Percentiles rank a stretch among this genome's conserved stretches.
Evolutionary conservation across 2,113 vertebrate species (phyloP).

Genomic region (Cryptomyrus ogoouensis): DNA sequence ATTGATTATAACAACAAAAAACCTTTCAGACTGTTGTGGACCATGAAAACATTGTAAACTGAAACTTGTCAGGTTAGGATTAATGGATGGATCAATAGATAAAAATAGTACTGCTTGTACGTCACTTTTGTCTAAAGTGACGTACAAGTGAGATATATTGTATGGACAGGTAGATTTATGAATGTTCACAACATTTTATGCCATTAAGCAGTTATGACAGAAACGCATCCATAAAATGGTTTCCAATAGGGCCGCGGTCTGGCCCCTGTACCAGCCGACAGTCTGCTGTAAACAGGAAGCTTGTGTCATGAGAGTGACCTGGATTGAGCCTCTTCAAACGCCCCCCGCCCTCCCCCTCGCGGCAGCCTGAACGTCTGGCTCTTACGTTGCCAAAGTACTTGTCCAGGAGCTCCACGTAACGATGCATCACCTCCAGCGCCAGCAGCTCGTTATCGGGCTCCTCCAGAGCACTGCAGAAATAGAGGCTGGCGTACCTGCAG

Average conservation of each 20-base stretch:
- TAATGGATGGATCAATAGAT: background rate
- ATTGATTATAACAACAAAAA: background rate
- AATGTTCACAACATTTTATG: background rate
- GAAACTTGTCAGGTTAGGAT: background rate
- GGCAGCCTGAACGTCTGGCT: background rate
- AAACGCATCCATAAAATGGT: background rate
- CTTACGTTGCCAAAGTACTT: conserved; percentile 93
- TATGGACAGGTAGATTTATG: background rate
- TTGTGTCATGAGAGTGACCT: background rate
- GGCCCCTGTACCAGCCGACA: background rate
- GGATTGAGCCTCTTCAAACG: background rate
- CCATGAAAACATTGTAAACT: background rate
- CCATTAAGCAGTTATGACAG: background rate
- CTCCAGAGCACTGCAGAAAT: conserved; percentile 83
- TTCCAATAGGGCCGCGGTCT: background rate
- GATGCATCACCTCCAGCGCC: conserved; percentile 79
- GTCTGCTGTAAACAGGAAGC: background rate
- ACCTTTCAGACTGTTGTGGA: background rate
- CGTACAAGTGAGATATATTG: background rate
- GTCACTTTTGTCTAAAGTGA: background rate
- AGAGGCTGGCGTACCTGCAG: conserved; percentile 84
- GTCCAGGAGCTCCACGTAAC: conserved; percentile 87
- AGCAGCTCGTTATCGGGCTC: conserved; percentile 84
- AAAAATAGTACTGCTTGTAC: background rate
- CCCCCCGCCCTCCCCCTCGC: background rate